Conservation (phyloP, 37 sponge, comb jelly and placozoan genomes). For the Beroe forskalii region DNA sequence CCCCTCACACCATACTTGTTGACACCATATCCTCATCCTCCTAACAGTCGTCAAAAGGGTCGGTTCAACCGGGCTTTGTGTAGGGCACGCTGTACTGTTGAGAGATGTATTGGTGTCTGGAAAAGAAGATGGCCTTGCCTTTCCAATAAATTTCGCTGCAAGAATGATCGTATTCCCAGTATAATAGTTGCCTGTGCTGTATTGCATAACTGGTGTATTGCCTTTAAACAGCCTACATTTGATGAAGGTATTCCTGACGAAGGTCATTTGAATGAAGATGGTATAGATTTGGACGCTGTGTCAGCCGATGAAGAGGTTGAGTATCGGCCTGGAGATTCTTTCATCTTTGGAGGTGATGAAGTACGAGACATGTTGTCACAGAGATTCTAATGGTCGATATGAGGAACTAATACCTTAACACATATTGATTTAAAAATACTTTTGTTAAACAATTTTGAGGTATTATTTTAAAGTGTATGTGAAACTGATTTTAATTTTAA, state of each 20-base stretch:
- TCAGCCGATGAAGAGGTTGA: neutral
- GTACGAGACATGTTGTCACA: neutral
- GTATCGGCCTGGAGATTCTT: neutral
- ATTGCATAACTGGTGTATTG: neutral
- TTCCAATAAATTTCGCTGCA: neutral
- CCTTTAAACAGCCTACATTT: neutral
- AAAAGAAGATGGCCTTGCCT: neutral
- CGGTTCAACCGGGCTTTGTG: neutral
- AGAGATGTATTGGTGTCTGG: neutral
- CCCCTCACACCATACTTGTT: neutral
- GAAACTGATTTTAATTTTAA: too few relatives aligned
- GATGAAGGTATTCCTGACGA: neutral
- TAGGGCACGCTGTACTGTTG: neutral
- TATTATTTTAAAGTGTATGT: too few relatives aligned
- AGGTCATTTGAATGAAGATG: too few relatives aligned
- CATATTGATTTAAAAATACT: too few relatives aligned
- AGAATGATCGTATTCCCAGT: neutral
- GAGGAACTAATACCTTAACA: too few relatives aligned
- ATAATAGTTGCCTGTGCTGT: neutral
- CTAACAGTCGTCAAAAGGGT: neutral
- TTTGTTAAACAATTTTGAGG: too few relatives aligned
- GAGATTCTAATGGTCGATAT: too few relatives aligned
- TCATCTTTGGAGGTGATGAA: slow-evolving; percentile 2
- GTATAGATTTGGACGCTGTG: too few relatives aligned
- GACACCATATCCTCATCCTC: neutral